Base-by-base conservation (phyloP, 2,113 vertebrate species). In the Poeciliopsis retropinna region DNA sequence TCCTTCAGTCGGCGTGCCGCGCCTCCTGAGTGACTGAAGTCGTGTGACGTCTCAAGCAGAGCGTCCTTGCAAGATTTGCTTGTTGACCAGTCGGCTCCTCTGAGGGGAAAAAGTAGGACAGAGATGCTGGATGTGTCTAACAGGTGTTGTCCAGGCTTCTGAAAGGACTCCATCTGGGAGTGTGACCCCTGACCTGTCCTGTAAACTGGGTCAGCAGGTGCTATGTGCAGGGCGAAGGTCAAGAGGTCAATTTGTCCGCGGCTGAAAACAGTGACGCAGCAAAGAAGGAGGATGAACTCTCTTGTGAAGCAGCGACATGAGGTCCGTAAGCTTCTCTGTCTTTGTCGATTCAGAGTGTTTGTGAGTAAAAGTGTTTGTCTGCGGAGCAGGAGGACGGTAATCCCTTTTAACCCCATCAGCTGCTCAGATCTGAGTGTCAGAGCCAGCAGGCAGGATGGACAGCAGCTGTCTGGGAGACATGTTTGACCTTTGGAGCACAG, bases 391-490 rank as follows among this genome's bases (percentile, higher is more conserved):
- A 76, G 54, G 44, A 15, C 51, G 66, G 61, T 89, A 89, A 90
- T 89, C 89, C 17, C 12, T 78, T 82, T 81, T 84, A 88, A 88
- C 84, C 87, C 71, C 64, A 84, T 88, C 82, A 84, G 70, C 84
- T 82, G 72, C 71, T 87, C 72, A 83, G 87, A 87, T 88, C 86
- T 74, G 83, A 79, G 78, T 75, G 68, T 80, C 67, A 71, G 70
- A 83, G 67, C 51, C 57, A 7, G 32, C 15, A 72, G 75, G 54
- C 82, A 78, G 77, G 68, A 81, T 80, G 87, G 85, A 79, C 80
- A 78, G 79, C 89, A 89, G 87, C 89, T 88, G 88, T 77, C 41
- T 80, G 60, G 79, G 73, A 82, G 69, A 75, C 65, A 70, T 71
- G 79, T 66, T 68, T 85, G 78, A 89, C 76, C 85, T 65, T 0